Evolutionary conservation across 2,113 vertebrate species (phyloP), one percentile per base, ranked within the genome.

Genomic region (Thymallus thymallus): DNA sequence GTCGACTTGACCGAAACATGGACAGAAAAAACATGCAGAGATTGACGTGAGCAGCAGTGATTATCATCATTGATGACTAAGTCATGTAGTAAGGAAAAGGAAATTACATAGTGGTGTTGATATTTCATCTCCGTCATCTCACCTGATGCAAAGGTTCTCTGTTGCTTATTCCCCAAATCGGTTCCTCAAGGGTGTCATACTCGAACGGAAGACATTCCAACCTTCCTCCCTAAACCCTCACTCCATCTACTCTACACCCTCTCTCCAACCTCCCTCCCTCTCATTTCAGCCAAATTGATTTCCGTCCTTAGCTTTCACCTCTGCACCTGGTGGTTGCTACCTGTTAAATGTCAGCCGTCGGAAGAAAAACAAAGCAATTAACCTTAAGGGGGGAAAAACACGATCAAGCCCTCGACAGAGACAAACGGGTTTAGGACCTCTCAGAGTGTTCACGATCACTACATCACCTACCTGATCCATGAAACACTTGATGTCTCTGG

Each of bases 111-210:
- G 24, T 3, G 22, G 29, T 55, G 16, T 55, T 55, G 41, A 18
- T 46, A 32, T 4, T 48, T 35, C n/a, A 14, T 22, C 7, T 46
- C 9, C 22, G 14, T 26, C 2, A 26, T 26, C 26, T 26, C 26
- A 26, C 26, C 1, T 26, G 26, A 26, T 26, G 26, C 26, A 35
- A 69, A 65, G 72, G 12, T 67, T 76, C 35, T 72, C 69, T 23
- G 48, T 23, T 58, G 70, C 75, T 76, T 69, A 20, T 67, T 73
- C 69, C 69, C 18, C 24, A 73, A 46, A 74, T 78, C 65, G 72
- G 72, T 82, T 81, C 73, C 72, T 84, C 80, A 81, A 74, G 74
- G 85, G 84, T 82, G 80, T 85, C 82, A 80, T 85, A 84, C 62
- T 20, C 35, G 2, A 61, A 70, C 45, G 56, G 22, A 80, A 72